Base-by-base conservation (phyloP, 1,140 invertebrate species). In the Drosophila trapezifrons region DNA sequence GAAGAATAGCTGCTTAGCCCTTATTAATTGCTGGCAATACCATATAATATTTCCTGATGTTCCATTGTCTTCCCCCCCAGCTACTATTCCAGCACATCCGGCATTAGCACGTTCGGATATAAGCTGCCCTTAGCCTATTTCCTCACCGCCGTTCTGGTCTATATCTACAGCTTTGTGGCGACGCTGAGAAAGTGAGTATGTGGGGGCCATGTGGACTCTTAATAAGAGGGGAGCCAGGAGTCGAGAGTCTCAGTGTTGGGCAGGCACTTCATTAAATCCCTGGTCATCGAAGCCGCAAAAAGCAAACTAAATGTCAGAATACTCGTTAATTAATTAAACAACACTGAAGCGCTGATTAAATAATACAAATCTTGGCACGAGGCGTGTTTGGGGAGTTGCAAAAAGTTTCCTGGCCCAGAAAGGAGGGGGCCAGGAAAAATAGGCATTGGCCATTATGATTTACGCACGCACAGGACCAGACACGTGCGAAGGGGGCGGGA, bases 81-180 rank as follows among this genome's bases (percentile, higher is more conserved):
- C 3, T 99, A 97, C 93, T 99, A 99, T 87, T 97, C 96, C 17
- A 96, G 97, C 90, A 93, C 94, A 38, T 93, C 94, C 25, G 94
- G 94, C 7, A 92, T 92, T 40, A 93, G 94, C 59, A 77, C 80
- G 42, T 94, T 93, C 62, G 95, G 96, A 35, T 99, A 99, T 91
- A 94, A 96, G 76, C 93, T 99, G 75, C 98, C 98, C 1, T 93
- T 99, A 15, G 98, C 98, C 9, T 99, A 99, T 92, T 98, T 99
- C 91, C 93, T 98, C 13, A 96, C 97, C 1, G 96, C 96, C 60
- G 92, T 99, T 12, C 94, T 95, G 5, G 96, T 98, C 22, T 99
- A 99, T 87, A 96, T 96, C 58, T 98, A 98, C 93, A 98, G 98
- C 92, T 99, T 99, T 92, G 96, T 98, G 56, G 97, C 97, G 27